Base-by-base conservation (phyloP, 2,797 vertebrate genomes). In the Bradypodion pumilum region DNA sequence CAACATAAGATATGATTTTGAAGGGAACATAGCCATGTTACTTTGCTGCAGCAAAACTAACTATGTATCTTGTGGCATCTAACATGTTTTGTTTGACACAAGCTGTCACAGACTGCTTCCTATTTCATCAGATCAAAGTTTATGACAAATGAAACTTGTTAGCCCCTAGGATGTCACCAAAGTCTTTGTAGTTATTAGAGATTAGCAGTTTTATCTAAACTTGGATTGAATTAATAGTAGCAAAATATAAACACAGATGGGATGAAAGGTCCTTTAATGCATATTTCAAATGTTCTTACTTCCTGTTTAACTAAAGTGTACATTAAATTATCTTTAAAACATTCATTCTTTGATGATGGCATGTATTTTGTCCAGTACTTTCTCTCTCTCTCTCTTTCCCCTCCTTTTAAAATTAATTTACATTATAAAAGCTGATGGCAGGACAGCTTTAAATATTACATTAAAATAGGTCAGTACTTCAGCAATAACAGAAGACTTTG, bases 151-250 rank as follows among this genome's bases (percentile, higher is more conserved):
- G 21, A 56, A 56, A 56, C 4, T 56, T 56, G 52, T 56, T 16
- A 56, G 52, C 52, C 52, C 5, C 21, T 56, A 56, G 21, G 21
- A 56, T 21, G 2, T 19, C 52, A 56, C 52, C 16, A 56, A 15
- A 56, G 3, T 56, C 52, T 23, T 56, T 56, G 16, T 56, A 19
- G 19, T 56, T 21, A 56, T 56, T 56, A 56, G 52, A 16, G 13
- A 56, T 56, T 56, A 56, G 52, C 52, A 56, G 52, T 56, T 56
- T 21, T 56, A 56, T 16, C 16, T 16, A 66, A 21, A 56, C 65
- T 49, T 66, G 1, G 29, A 25, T 15, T 46, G 60, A 87, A 82
- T 21, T 27, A 78, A 89, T 3, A 68, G 68, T 63, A 83, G 86
- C 52, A 74, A 19, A 85, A 85, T 68, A 79, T 40, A 84, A 0